Base-by-base conservation (phyloP, 2,113 vertebrate genomes). In the Verasper variegatus region DNA sequence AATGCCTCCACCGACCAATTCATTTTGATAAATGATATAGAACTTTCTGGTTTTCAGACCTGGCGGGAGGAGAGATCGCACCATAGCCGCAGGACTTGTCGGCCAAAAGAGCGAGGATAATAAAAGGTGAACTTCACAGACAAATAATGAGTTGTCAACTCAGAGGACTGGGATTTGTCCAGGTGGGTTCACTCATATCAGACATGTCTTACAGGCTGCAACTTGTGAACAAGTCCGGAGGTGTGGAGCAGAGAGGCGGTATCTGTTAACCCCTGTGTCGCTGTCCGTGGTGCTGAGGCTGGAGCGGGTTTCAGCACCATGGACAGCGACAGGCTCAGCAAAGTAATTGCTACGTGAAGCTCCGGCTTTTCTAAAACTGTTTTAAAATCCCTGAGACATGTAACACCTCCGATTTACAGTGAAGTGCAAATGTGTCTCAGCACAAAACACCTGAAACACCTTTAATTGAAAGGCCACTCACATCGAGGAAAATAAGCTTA, bases 231-330 rank as follows among this genome's bases (percentile, higher is more conserved):
- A 82, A 69, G 72, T 57, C 26, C 13, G 45, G 9, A 76, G 58
- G 70, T 40, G 21, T 26, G n/a, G 20, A 31, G 51, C 52, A 21
- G 31, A 35, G 56, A 77, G 52, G 31, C 55, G 47, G 18, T 17
- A 5, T 18, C 17, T 5, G 45, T 47, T 37, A 52, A 49, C 24
- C 35, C 20, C 52, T 2, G 8, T 57, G 57, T 75, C 79, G 61
- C 89, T 93, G 82, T 92, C 89, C 42, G 62, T 71, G 92, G 91
- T 92, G 66, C 93, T 92, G 91, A 88, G 5, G 0, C 15, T 14
- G 21, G 15, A 70, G 40, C 55, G 2, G 17, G 6, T 35, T 71
- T 75, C 74, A 86, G 76, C 68, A 83, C 81, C 77, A 12, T 35
- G 24, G 80, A 90, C 74, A 87, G 86, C 71, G 75, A 55, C 64